Percentiles rank a stretch among this genome's conserved stretches.
These are phyloP conservation scores for Gymnarchus niloticus DNA, from an alignment of 2,113 vertebrate genomes.

Conservation along the genomic window DNA sequence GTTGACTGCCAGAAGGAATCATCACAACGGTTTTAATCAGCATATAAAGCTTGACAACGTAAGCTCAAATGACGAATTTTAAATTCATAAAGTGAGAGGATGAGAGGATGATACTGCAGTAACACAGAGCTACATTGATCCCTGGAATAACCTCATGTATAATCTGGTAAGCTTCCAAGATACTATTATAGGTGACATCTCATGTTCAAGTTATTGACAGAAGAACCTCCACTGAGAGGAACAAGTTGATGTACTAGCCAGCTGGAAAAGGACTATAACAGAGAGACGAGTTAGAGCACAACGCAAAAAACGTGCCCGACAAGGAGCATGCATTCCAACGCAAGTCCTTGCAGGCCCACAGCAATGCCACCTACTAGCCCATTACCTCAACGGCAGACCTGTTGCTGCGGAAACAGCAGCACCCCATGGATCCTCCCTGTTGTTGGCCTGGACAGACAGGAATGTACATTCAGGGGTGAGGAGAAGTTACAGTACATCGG, in stretches of 20 bases:
- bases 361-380: neutral
- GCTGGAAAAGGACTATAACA: neutral
- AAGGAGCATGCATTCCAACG: neutral
- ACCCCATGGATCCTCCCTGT: slow-evolving; percentile 17
- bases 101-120: neutral
- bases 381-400: slow-evolving; percentile 19
- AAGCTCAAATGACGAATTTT: neutral
- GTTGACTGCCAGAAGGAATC: neutral
- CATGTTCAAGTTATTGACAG: neutral
- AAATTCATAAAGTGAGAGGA: neutral
- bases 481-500: neutral
- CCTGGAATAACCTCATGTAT: neutral
- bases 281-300: no score
- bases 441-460: neutral
- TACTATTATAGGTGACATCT: neutral
- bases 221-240: neutral
- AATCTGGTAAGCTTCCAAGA: neutral
- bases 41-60: neutral
- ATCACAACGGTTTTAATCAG: neutral
- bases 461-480: neutral
- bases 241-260: no score
- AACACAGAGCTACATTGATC: neutral
- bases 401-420: slow-evolving; percentile 21
- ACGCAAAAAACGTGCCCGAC: no score
- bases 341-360: neutral